Evolutionary conservation across 2,888 invertebrate species (phyloP).

Genomic region (Coelopa pilipes): DNA sequence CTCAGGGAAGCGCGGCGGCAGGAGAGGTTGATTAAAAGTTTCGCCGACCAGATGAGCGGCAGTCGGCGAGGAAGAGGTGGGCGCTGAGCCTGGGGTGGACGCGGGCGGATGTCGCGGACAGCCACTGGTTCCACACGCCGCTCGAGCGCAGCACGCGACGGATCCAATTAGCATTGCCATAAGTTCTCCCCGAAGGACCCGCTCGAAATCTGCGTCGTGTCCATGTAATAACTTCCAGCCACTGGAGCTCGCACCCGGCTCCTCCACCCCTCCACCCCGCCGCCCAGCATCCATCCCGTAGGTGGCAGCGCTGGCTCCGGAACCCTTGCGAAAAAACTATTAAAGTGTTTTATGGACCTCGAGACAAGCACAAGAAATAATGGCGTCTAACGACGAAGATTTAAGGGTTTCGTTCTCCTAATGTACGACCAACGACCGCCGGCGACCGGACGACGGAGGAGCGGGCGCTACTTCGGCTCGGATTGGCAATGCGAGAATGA

Average conservation of each 20-base stretch:
- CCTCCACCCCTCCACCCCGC: too few species aligned
- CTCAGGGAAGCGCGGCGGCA: constrained; percentile 33
- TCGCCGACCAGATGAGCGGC: constrained; percentile 11
- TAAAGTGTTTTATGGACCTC: constrained; percentile 66
- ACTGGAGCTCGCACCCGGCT: constrained; percentile 12
- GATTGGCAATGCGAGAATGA: constrained; percentile 27
- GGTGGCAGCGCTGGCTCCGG: neutral
- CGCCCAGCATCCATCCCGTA: too few species aligned
- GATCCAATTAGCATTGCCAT: constrained; percentile 24
- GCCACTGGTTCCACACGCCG: too few species aligned
- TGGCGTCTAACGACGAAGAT: constrained; percentile 61
- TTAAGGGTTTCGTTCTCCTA: constrained; percentile 46
- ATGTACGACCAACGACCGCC: constrained; percentile 19
- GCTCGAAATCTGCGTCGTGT: constrained; percentile 46
- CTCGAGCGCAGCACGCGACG: neutral
- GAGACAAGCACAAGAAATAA: constrained; percentile 65
- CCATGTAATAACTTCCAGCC: constrained; percentile 54
- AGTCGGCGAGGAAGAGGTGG: neutral
- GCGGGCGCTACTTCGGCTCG: neutral
- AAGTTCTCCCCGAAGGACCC: constrained; percentile 16
- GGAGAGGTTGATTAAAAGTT: constrained; percentile 38
- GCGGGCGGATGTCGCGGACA: too few species aligned
- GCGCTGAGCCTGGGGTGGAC: neutral
- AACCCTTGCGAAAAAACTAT: constrained; percentile 58
- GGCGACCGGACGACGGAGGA: neutral